Percentiles rank a stretch among this genome's conserved stretches.
These are phyloP conservation scores for Rhagoletis zephyria DNA, from an alignment of 1,140 invertebrate species.

Conservation along the genomic window DNA sequence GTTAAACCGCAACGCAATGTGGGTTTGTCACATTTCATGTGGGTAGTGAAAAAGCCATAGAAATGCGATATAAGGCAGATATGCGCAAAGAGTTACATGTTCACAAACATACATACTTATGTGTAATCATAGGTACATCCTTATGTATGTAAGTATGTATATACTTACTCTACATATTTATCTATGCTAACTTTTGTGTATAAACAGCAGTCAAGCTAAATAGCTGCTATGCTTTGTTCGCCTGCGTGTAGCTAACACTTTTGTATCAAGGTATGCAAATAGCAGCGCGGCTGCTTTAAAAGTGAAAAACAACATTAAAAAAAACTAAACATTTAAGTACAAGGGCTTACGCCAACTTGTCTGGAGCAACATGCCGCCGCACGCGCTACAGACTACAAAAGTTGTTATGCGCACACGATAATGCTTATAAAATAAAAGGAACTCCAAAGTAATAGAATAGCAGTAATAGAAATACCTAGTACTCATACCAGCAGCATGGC, in stretches of 20 bases:
- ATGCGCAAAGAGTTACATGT: conserved; percentile 19
- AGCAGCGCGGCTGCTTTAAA: conserved; percentile 21
- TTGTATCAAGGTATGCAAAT: conserved; percentile 27
- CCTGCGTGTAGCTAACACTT: not conserved
- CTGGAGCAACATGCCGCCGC: conserved; percentile 18
- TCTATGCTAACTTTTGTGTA: not conserved
- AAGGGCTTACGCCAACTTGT: conserved; percentile 45
- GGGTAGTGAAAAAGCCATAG: conserved; percentile 45
- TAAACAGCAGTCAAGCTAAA: conserved; percentile 36
- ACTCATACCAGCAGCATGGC: not conserved
- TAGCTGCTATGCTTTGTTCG: not conserved
- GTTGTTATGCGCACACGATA: not conserved
- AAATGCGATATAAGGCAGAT: conserved; percentile 25
- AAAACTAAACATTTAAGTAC: conserved; percentile 2
- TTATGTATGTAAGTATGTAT: not conserved
- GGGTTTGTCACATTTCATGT: conserved; percentile 40
- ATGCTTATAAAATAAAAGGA: not conserved
- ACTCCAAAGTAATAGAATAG: not conserved
- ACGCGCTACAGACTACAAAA: too few relatives aligned
- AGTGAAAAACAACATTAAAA: not conserved
- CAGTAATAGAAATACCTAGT: not conserved
- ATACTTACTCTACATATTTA: not conserved
- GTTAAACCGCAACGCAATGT: conserved; percentile 41
- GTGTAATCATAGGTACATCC: not conserved
- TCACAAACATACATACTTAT: not conserved